These are phyloP conservation scores for Myrmecobius fasciatus DNA, from an alignment of 2,113 vertebrate genomes.

Conservation along the genomic window DNA sequence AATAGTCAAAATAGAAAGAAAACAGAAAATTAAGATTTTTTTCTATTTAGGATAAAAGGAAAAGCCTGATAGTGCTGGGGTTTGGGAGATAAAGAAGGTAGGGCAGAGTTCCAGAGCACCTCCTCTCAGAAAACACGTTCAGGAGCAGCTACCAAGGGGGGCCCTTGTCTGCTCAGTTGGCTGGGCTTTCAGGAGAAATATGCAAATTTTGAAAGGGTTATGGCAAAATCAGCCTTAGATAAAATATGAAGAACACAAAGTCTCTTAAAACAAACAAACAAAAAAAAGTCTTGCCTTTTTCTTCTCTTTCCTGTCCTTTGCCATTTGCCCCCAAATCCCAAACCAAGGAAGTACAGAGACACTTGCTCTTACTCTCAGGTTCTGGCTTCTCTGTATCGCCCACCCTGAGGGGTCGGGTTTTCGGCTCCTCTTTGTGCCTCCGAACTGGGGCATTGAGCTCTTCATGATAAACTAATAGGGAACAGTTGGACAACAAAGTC, in stretches of 20 bases:
- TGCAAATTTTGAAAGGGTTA: not conserved
- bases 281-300: not conserved
- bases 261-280: no score
- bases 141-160: not conserved
- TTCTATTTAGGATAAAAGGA: not conserved
- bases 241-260: not conserved
- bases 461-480: slow-evolving; percentile 94
- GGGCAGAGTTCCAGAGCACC: not conserved
- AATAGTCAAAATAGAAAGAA: not conserved
- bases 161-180: not conserved
- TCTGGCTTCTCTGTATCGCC: slow-evolving; percentile 97
- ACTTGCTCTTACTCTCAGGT: slow-evolving; percentile 89
- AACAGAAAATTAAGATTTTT: not conserved
- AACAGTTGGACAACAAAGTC: not conserved
- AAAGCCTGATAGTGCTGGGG: not conserved
- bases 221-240: not conserved
- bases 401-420: slow-evolving; percentile 93
- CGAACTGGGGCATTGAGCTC: slow-evolving; percentile 94
- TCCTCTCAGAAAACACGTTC: not conserved
- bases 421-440: slow-evolving; percentile 96
- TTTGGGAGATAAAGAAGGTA: not conserved
- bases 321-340: fast-evolving
- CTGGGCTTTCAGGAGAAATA: not conserved
- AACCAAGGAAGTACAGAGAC: fast-evolving
- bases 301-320: not conserved